A percentile compares a stretch with the other conserved stretches of the same genome.
Evolutionary conservation across 2,888 invertebrate genomes (phyloP).

Genomic region (Hanleya hanleyi): DNA sequence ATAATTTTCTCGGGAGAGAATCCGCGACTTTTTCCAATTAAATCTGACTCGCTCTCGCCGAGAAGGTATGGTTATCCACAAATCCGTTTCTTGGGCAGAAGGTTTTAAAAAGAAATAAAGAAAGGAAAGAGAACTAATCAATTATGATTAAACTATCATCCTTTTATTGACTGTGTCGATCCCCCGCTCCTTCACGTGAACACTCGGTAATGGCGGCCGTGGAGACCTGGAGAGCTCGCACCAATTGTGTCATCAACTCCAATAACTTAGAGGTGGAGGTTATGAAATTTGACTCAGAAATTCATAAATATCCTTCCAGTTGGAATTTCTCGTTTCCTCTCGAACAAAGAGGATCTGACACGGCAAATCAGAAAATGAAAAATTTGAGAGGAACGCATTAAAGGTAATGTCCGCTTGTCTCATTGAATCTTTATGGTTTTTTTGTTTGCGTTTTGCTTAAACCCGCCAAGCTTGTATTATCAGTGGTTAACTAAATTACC

Average conservation of each 20-base stretch:
- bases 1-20: too few species aligned
- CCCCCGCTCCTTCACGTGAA: background rate
- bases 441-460: background rate
- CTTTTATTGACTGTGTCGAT: background rate
- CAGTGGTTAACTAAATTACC: background rate
- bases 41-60: too few species aligned
- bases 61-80: background rate
- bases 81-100: background rate
- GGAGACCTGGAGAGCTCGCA: background rate
- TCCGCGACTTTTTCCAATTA: too few species aligned
- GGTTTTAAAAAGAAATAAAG: slow-evolving; percentile 2
- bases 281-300: slow-evolving; percentile 5
- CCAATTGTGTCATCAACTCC: background rate
- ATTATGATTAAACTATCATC: background rate
- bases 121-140: slow-evolving; percentile 1
- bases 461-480: background rate
- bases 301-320: background rate
- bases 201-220: background rate
- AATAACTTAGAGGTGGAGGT: background rate
- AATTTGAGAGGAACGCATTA: background rate
- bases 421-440: background rate
- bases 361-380: background rate
- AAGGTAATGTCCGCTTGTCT: background rate
- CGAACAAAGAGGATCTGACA: background rate
- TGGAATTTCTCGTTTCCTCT: background rate